Evolutionary conservation across 2,797 vertebrate species (phyloP).

Genomic region (Australoheros facetus): DNA sequence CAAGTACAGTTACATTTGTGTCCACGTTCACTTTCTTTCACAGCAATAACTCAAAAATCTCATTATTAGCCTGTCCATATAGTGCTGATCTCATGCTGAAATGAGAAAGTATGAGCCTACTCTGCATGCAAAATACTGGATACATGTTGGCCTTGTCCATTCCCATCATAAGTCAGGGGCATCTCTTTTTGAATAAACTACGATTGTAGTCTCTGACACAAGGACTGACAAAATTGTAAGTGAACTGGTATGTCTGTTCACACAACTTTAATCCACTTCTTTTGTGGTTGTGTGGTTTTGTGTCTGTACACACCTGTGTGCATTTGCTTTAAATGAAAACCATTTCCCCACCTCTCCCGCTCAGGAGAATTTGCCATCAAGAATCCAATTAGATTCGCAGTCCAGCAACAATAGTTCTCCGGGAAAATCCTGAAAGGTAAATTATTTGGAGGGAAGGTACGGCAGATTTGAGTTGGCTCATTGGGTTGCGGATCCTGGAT

Average conservation of each 20-base stretch:
- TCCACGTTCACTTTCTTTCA: not conserved
- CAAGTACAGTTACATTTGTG: not conserved
- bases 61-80: not conserved
- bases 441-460: constrained; percentile 1
- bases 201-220: constrained; percentile 2
- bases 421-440: constrained; percentile 18
- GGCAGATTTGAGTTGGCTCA: not conserved
- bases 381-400: constrained; percentile 58
- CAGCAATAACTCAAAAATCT: not conserved
- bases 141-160: not conserved
- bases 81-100: not conserved
- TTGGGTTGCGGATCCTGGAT: constrained; percentile 7
- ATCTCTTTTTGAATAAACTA: constrained; percentile 12
- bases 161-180: not conserved
- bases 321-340: constrained; percentile 44
- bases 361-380: constrained; percentile 43
- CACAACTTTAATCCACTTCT: constrained; percentile 31
- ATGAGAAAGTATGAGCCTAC: not conserved
- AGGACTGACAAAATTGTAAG: not conserved
- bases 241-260: not conserved
- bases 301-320: not conserved
- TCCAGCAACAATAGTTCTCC: constrained; percentile 27
- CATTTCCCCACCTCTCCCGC: constrained; percentile 12
- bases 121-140: not conserved
- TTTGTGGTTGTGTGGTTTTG: constrained; percentile 8